A percentile compares a stretch with the other conserved stretches of the same genome.
phyloP scores from a whole-genome alignment of 1,140 invertebrate species.

The Cyclargus thomasi region DNA sequence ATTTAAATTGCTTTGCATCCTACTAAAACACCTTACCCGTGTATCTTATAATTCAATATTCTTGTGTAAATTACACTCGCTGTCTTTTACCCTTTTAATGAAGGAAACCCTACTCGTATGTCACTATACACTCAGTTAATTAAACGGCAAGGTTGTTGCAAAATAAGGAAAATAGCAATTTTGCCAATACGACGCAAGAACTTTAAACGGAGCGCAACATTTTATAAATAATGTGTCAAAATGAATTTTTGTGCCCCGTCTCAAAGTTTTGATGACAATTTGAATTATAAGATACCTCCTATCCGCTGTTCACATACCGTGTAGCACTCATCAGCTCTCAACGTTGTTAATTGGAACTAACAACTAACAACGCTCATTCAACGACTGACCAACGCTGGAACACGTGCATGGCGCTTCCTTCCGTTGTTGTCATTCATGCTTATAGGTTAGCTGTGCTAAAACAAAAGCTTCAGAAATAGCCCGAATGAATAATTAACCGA shows the following conservation, averaged over 20 bases:
- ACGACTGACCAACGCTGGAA: constrained; percentile 20
- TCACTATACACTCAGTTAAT: neutral
- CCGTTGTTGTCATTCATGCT: constrained; percentile 47
- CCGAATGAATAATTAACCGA: constrained; percentile 2
- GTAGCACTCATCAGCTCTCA: constrained; percentile 61
- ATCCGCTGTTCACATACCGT: constrained; percentile 51
- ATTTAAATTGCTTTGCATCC: neutral
- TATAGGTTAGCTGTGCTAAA: constrained; percentile 18
- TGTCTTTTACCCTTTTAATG: neutral
- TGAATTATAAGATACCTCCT: constrained; percentile 21
- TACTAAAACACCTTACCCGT: neutral
- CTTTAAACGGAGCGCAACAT: too few species aligned
- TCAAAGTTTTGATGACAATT: too few species aligned
- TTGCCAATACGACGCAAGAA: too few species aligned
- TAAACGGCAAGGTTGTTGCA: neutral
- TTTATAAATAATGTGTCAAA: too few species aligned
- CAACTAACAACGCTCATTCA: constrained; percentile 34
- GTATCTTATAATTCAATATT: neutral
- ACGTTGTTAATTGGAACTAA: constrained; percentile 24
- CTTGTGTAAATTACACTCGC: neutral
- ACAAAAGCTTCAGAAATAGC: neutral
- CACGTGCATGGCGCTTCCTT: constrained; percentile 54
- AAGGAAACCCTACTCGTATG: neutral
- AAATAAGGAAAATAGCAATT: neutral
- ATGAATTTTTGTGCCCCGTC: too few species aligned